These are phyloP conservation scores for Leptopilina drosophilae DNA, from an alignment of 2,888 invertebrate genomes.

Conservation along the genomic window DNA sequence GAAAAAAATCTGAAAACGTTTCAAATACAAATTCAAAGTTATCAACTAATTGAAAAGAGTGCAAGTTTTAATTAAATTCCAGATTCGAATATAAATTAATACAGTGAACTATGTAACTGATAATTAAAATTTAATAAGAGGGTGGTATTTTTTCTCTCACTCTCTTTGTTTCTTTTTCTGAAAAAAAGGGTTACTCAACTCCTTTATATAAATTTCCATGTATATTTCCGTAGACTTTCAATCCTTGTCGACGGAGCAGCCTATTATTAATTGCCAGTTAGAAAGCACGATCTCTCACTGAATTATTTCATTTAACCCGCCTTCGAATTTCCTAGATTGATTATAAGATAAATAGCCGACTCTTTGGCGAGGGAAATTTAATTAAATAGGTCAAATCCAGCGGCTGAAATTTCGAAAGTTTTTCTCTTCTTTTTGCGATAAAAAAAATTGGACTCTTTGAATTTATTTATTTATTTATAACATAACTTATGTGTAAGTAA, in stretches of 20 bases:
- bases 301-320: background rate
- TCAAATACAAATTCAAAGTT: background rate
- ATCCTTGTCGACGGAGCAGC: conserved; percentile 1
- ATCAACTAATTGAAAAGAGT: conserved; percentile 5
- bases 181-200: background rate
- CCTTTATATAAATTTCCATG: background rate
- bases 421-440: background rate
- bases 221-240: conserved; percentile 6
- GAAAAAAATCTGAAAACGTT: background rate
- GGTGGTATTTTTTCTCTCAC: too few relatives aligned
- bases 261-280: conserved; percentile 35
- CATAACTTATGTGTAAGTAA: too few relatives aligned
- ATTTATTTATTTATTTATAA: background rate
- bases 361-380: background rate
- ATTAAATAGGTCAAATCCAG: background rate
- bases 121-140: too few relatives aligned
- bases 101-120: background rate
- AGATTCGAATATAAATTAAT: conserved; percentile 28
- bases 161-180: too few relatives aligned
- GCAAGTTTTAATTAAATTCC: conserved; percentile 7
- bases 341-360: background rate
- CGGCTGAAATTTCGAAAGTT: background rate
- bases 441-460: background rate
- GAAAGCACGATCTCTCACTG: background rate
- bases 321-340: background rate